A percentile compares a stretch with the other conserved stretches of the same genome.
phyloP scores from a whole-genome alignment of 2,797 vertebrate species.

The Rhynchonycteris naso region DNA sequence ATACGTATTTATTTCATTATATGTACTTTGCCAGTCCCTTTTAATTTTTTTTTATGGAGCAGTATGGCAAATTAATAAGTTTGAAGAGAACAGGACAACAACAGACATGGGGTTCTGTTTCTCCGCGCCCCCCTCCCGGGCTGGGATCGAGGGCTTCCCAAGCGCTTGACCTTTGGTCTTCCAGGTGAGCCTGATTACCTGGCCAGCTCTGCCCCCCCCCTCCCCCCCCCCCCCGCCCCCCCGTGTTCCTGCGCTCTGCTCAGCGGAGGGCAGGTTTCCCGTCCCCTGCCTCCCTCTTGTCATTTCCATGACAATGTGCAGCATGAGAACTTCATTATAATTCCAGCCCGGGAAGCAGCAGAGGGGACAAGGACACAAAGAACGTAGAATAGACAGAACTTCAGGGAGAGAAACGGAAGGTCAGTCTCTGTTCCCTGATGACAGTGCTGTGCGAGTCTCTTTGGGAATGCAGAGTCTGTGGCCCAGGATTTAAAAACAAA shows the following conservation, averaged over 20 bases:
- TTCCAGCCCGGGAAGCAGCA: not conserved
- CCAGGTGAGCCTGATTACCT: not conserved
- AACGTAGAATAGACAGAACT: not conserved
- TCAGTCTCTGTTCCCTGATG: not conserved
- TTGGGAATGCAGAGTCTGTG: not conserved
- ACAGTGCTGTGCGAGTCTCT: not conserved
- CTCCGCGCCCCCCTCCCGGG: not conserved
- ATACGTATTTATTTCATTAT: not conserved
- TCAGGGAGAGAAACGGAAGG: not conserved
- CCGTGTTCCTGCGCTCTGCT: not conserved
- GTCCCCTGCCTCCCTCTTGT: not conserved
- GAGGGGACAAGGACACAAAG: not conserved
- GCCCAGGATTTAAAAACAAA: not conserved
- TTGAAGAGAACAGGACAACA: too few relatives aligned
- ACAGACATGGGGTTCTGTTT: too few relatives aligned
- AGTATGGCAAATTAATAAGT: not conserved
- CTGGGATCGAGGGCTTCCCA: accelerated
- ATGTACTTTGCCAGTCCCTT: not conserved
- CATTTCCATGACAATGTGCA: not conserved
- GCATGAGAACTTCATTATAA: not conserved
- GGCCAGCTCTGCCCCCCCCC: not conserved
- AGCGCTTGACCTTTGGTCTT: not conserved
- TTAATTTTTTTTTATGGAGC: not conserved
- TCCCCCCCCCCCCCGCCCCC: too few relatives aligned
- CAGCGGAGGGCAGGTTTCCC: not conserved